Conservation (phyloP, 1,140 invertebrate species). For the Dolichoris vasculosae region DNA sequence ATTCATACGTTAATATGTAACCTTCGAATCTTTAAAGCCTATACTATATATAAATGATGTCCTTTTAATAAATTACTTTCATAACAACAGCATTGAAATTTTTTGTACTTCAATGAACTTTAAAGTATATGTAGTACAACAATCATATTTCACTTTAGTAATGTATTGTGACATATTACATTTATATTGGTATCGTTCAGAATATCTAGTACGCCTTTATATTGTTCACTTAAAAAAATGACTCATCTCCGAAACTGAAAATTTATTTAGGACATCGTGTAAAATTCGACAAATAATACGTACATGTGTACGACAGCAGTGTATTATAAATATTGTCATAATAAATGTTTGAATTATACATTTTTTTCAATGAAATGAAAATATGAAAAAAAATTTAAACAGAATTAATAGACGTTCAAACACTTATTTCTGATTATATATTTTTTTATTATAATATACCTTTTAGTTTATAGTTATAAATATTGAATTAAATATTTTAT, state of each 20-base stretch:
- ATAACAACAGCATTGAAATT: conserved; percentile 2
- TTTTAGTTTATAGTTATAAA: too few species aligned
- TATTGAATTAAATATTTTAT: too few species aligned
- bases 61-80: conserved; percentile 4
- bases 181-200: neutral
- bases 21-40: neutral
- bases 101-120: neutral
- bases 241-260: conserved; percentile 27
- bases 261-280: neutral
- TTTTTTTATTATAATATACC: too few species aligned
- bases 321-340: too few species aligned
- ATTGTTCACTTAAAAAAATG: conserved; percentile 28
- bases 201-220: neutral
- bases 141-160: conserved; percentile 19
- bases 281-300: neutral
- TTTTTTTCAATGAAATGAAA: too few species aligned
- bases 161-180: conserved; percentile 25
- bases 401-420: too few species aligned
- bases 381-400: too few species aligned
- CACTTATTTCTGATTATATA: too few species aligned
- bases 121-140: neutral
- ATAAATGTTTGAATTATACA: too few species aligned
- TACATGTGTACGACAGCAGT: too few species aligned
- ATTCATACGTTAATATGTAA: neutral
- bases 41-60: neutral